These are phyloP conservation scores for Stenopsyche tienmushanensis DNA, from an alignment of 1,140 invertebrate species.

Conservation along the genomic window DNA sequence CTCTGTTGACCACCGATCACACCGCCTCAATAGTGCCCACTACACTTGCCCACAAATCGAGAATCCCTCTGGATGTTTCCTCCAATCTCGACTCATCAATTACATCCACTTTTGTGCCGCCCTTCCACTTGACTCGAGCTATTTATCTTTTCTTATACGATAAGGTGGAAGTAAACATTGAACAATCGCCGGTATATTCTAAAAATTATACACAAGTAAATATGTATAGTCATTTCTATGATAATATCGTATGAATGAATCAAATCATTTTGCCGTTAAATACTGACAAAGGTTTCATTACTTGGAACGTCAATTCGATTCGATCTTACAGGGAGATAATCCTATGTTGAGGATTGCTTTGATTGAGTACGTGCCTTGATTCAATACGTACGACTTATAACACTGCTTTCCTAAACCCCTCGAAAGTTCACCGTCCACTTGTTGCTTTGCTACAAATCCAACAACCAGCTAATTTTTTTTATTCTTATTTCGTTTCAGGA, in stretches of 20 bases:
- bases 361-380: slow-evolving; percentile 22
- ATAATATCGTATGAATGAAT: too few species aligned
- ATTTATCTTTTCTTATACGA: slow-evolving; percentile 11
- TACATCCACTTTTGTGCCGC: slow-evolving; percentile 13
- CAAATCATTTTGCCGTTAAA: too few species aligned
- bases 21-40: slow-evolving; percentile 1
- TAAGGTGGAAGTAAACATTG: not conserved
- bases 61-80: slow-evolving; percentile 9
- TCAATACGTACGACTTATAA: slow-evolving; percentile 25
- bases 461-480: too few species aligned
- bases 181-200: not conserved
- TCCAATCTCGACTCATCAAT: slow-evolving; percentile 27
- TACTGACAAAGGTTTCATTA: too few species aligned
- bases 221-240: too few species aligned
- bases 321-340: slow-evolving; percentile 20
- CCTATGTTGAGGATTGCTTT: slow-evolving; percentile 9
- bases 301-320: too few species aligned
- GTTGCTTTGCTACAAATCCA: too few species aligned
- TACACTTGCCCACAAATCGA: not conserved
- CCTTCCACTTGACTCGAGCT: slow-evolving; percentile 3
- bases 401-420: too few species aligned
- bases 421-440: too few species aligned
- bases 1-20: slow-evolving; percentile 23
- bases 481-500: slow-evolving; percentile 67
- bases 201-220: too few species aligned